Evolutionary conservation across 2,797 vertebrate genomes (phyloP).

Genomic region (Gorsachius magnificus): DNA sequence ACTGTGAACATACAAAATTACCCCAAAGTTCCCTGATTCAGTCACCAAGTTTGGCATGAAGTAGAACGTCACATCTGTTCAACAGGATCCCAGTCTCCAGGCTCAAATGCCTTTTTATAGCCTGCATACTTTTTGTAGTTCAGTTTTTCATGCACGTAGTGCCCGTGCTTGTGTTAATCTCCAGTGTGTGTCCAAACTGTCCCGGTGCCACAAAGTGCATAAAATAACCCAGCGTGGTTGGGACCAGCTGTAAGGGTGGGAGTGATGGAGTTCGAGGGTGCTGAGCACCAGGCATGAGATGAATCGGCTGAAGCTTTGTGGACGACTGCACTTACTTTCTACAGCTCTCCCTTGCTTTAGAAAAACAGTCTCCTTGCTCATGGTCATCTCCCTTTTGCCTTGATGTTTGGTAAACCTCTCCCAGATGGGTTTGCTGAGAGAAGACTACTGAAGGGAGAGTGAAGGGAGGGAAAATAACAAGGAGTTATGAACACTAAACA

Average conservation of each 20-base stretch:
- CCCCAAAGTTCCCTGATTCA: neutral
- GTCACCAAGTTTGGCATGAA: neutral
- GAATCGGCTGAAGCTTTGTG: neutral
- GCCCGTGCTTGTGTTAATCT: neutral
- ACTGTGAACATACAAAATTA: neutral
- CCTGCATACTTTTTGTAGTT: neutral
- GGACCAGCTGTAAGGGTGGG: neutral
- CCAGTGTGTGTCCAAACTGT: neutral
- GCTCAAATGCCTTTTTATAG: neutral
- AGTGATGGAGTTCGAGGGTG: neutral
- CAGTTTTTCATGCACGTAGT: neutral
- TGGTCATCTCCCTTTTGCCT: neutral
- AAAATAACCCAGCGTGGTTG: neutral
- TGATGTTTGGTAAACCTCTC: neutral
- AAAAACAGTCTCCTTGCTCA: neutral
- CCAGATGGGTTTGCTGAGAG: neutral
- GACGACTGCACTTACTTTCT: neutral
- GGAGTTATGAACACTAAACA: neutral
- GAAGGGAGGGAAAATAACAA: neutral
- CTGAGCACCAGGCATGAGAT: fast-evolving
- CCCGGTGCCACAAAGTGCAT: neutral
- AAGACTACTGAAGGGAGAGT: neutral
- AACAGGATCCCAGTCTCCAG: neutral
- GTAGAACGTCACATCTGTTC: neutral
- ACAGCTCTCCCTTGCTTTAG: neutral